Conservation (phyloP, 2,888 invertebrate genomes). For the Buathra laborator region DNA sequence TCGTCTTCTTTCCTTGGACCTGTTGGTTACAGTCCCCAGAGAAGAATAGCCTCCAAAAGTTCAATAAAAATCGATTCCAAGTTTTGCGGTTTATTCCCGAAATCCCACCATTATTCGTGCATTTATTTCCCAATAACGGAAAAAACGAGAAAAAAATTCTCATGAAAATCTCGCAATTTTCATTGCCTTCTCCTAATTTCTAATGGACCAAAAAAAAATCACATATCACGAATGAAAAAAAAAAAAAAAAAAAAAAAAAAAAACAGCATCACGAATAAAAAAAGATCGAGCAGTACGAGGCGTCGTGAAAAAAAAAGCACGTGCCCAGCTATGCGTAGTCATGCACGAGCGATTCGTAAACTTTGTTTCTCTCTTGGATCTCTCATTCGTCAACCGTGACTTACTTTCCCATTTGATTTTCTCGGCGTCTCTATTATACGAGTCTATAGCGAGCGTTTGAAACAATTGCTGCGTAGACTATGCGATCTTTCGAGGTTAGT, state of each 20-base stretch:
- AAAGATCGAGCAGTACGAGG: constrained; percentile 9
- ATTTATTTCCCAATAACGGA: constrained; percentile 20
- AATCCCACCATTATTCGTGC: not conserved
- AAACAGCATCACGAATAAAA: not conserved
- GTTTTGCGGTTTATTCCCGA: not conserved
- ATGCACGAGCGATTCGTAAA: constrained; percentile 50
- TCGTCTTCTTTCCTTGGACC: not conserved
- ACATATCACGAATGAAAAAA: not conserved
- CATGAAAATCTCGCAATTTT: not conserved
- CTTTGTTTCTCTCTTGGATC: constrained; percentile 24
- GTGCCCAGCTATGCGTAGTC: not conserved
- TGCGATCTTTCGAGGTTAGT: not conserved
- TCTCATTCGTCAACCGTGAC: constrained; percentile 54
- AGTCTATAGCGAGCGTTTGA: not conserved
- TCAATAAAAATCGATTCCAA: not conserved
- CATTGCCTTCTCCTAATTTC: constrained; percentile 4
- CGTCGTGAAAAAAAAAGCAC: not conserved
- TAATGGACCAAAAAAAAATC: not conserved
- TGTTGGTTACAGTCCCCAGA: not conserved
- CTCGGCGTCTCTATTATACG: not conserved
- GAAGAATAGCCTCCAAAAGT: not conserved
- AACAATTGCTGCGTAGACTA: constrained; percentile 3
- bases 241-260: constrained; percentile 1
- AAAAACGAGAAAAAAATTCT: not conserved
- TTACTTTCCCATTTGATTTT: constrained; percentile 40